Evolutionary conservation across 2,113 vertebrate genomes (phyloP).

Genomic region (Verasper variegatus): DNA sequence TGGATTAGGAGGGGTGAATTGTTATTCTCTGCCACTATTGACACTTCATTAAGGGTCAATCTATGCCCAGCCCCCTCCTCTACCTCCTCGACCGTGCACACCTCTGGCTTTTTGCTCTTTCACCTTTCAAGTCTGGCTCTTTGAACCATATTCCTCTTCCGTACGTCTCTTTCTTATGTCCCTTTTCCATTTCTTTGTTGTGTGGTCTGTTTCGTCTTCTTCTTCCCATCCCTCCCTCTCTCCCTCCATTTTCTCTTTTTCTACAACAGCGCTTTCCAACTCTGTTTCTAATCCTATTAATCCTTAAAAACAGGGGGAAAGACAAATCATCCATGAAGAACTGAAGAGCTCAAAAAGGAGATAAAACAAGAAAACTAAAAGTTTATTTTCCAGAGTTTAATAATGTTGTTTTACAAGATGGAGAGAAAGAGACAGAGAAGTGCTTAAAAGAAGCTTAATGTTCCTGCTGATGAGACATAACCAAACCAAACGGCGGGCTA

Average conservation of each 20-base stretch:
- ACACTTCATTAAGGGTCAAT: constrained; percentile 15
- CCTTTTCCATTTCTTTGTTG: constrained; percentile 22
- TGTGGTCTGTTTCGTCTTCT: constrained; percentile 20
- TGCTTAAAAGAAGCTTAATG: constrained; percentile 45
- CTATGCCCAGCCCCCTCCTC: not conserved
- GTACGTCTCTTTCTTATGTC: not conserved
- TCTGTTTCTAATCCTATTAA: constrained; percentile 63
- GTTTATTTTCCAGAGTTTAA: constrained; percentile 37
- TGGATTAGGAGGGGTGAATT: constrained; percentile 38
- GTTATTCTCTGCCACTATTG: constrained; percentile 11
- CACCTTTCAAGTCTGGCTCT: not conserved
- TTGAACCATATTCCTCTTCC: not conserved
- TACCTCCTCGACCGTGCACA: not conserved
- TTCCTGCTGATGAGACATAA: constrained; percentile 40
- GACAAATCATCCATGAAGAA: constrained; percentile 56
- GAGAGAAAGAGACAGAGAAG: constrained; percentile 7
- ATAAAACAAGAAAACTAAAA: constrained; percentile 56
- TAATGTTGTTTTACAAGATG: constrained; percentile 28
- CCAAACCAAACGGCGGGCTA: constrained; percentile 30
- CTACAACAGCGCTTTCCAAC: not conserved
- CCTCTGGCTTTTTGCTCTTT: not conserved
- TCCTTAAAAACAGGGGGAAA: constrained; percentile 42
- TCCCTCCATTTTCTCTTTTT: constrained; percentile 3
- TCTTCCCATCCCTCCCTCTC: not conserved
- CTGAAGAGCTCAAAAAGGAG: constrained; percentile 33